Base-by-base conservation (phyloP, 2,113 vertebrate genomes). In the Eolophus roseicapilla region DNA sequence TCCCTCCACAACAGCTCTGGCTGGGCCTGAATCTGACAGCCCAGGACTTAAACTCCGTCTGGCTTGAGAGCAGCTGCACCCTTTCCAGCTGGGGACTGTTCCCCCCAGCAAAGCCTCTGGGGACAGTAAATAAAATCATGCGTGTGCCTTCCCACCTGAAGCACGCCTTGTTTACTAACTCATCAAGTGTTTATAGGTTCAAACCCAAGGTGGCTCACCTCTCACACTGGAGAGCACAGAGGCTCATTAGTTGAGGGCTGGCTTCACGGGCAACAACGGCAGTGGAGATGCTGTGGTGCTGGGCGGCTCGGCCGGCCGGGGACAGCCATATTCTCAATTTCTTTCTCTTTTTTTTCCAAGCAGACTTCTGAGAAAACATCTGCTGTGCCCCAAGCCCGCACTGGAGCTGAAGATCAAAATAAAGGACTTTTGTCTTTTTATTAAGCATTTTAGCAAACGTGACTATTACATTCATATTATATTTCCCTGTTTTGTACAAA, bases 401-500 rank as follows among this genome's bases (percentile, higher is more conserved):
- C 63, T 15, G 2, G 95, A 96, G 96, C 83, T 84, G 96, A 90
- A 91, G 94, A 94, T 93, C 91, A 77, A 96, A 97, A 95, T 88
- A 91, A 94, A 93, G 90, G 82, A 95, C 95, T 93, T 97, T 94
- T 96, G 97, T 97, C 96, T 97, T 97, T 96, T 96, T 97, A 90
- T 96, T 96, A 96, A 96, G 94, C 96, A 95, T 97, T 97, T 98
- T 96, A 97, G 97, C 91, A 92, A 96, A 97, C 37, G 92, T 92
- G 89, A 89, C 88, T 95, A 95, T 96, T 96, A 96, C 96, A 96
- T 96, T 97, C 94, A 97, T 97, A 97, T 97, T 97, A 93, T 88
- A 97, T 97, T 97, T 96, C 96, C 94, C 96, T 98, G 96, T 98
- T 98, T 98, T 98, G 98, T 98, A 97, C 96, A 98, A 97, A 98